Evolutionary conservation across 1,140 invertebrate genomes (phyloP).

Genomic region (Ptiloglossa arizonensis): DNA sequence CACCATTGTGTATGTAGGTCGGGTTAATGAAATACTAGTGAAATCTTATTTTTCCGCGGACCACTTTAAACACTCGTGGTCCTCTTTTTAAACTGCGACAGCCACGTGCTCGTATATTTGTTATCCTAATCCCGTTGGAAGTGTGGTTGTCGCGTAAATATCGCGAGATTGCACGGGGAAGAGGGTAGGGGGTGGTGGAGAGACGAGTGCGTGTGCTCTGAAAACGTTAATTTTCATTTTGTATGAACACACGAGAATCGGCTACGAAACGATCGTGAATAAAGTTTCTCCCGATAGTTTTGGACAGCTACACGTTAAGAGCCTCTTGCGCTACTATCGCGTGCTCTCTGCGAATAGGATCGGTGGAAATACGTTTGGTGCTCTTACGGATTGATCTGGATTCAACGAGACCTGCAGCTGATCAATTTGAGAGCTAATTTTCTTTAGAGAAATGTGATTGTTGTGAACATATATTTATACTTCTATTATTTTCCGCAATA

Average conservation of each 20-base stretch:
- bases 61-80: background rate
- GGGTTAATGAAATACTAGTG: conserved; percentile 20
- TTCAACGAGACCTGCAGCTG: too few relatives aligned
- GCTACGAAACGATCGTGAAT: background rate
- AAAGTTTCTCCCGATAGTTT: background rate
- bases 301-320: too few relatives aligned
- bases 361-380: too few relatives aligned
- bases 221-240: conserved; percentile 6
- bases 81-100: background rate
- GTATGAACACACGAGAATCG: background rate
- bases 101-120: background rate
- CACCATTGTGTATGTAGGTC: conserved; percentile 1
- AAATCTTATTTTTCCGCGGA: conserved; percentile 20
- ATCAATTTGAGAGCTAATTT: too few relatives aligned
- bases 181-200: too few relatives aligned
- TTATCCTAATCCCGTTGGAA: conserved; percentile 12
- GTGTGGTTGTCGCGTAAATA: background rate
- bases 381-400: too few relatives aligned
- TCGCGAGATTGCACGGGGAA: background rate
- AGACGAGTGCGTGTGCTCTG: conserved; percentile 4
- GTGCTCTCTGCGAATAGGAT: too few relatives aligned
- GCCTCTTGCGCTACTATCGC: too few relatives aligned
- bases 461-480: too few relatives aligned
- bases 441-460: too few relatives aligned
- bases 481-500: too few relatives aligned